Evolutionary conservation across 2,888 invertebrate genomes (phyloP).

Genomic region (Alloscopus bannaensis): DNA sequence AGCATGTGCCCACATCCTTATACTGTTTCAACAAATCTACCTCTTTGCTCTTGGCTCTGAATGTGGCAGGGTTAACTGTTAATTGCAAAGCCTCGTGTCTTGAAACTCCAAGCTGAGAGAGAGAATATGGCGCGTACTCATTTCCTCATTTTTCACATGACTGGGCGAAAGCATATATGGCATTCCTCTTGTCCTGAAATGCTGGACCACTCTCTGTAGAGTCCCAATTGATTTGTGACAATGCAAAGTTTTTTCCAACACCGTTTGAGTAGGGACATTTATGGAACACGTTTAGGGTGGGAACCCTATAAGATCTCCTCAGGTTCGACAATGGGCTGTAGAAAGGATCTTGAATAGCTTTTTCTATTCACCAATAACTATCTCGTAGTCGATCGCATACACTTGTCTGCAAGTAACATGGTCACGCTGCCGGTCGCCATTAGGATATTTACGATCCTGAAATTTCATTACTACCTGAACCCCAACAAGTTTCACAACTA

Average conservation of each 20-base stretch:
- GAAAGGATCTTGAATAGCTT: conserved; percentile 3
- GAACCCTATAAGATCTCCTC: conserved; percentile 33
- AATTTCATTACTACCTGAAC: conserved; percentile 42
- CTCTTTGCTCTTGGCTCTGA: too few species aligned
- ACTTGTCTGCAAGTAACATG: not conserved
- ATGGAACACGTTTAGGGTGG: conserved; percentile 27
- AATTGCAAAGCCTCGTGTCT: too few species aligned
- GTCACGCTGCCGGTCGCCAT: conserved; percentile 16
- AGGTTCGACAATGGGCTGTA: conserved; percentile 35
- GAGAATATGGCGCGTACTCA: too few species aligned
- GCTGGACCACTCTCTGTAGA: too few species aligned
- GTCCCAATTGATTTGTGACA: conserved; percentile 47
- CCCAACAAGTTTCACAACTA: conserved; percentile 9
- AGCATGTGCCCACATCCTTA: too few species aligned
- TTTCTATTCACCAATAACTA: not conserved
- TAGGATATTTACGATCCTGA: conserved; percentile 43
- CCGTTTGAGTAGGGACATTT: conserved; percentile 19
- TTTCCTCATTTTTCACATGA: too few species aligned
- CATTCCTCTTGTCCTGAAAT: too few species aligned
- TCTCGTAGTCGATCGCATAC: conserved; percentile 4
- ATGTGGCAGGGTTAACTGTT: too few species aligned
- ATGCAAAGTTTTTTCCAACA: conserved; percentile 24
- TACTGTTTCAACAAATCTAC: too few species aligned
- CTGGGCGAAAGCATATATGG: too few species aligned
- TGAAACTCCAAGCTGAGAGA: too few species aligned